Percentiles rank a stretch among this genome's conserved stretches.
phyloP scores from a whole-genome alignment of 1,140 invertebrate species.

The Maconellicoccus hirsutus region DNA sequence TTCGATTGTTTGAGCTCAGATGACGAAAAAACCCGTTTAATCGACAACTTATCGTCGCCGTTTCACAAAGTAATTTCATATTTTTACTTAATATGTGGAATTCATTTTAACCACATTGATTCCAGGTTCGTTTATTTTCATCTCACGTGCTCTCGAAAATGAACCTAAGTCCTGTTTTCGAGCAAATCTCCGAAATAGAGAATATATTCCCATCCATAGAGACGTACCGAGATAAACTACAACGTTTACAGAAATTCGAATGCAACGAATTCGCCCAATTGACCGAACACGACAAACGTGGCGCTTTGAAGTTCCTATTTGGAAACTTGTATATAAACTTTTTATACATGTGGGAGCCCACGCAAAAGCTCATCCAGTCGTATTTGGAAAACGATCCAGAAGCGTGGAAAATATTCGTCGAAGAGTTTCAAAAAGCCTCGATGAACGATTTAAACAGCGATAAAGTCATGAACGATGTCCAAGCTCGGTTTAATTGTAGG shows the following conservation, averaged over 20 bases:
- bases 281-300: conserved; percentile 14
- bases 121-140: conserved; percentile 51
- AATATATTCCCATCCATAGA: conserved; percentile 50
- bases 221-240: conserved; percentile 63
- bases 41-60: conserved; percentile 47
- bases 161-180: conserved; percentile 40
- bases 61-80: conserved; percentile 45
- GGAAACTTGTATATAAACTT: conserved; percentile 78
- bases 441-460: conserved; percentile 24
- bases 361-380: conserved; percentile 54
- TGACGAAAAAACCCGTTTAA: conserved; percentile 38
- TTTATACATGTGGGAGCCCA: conserved; percentile 75
- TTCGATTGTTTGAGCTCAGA: conserved; percentile 30
- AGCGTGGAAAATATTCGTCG: conserved; percentile 64
- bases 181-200: conserved; percentile 57
- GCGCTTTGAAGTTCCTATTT: conserved; percentile 61
- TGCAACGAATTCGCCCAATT: conserved; percentile 24
- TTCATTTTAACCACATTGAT: too few species aligned
- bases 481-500: background rate
- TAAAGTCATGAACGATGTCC: background rate
- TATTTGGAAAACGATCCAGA: conserved; percentile 35
- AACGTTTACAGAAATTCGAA: conserved; percentile 58
- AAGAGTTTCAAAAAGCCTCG: conserved; percentile 44
- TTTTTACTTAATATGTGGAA: conserved; percentile 26
- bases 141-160: conserved; percentile 48